Evolutionary conservation across 2,888 invertebrate genomes (phyloP).

Genomic region (Folsomia candida): DNA sequence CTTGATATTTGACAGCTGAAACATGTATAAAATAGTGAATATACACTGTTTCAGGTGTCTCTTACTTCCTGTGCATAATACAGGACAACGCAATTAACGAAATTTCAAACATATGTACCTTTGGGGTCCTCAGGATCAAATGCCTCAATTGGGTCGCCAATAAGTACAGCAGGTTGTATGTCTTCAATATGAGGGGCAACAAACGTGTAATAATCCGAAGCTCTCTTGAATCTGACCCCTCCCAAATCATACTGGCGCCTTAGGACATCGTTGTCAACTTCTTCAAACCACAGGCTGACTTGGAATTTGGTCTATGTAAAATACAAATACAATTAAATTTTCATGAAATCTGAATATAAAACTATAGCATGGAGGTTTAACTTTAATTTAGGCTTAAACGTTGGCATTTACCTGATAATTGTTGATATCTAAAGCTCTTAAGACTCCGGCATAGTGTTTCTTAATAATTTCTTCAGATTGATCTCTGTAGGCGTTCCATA

Average conservation of each 20-base stretch:
- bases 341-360: conserved; percentile 6
- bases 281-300: conserved; percentile 74
- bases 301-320: conserved; percentile 63
- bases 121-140: conserved; percentile 52
- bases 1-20: conserved; percentile 63
- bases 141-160: conserved; percentile 68
- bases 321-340: conserved; percentile 1
- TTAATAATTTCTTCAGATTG: conserved; percentile 55
- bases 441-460: conserved; percentile 54
- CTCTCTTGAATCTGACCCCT: conserved; percentile 63
- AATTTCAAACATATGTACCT: conserved; percentile 21
- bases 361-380: background rate
- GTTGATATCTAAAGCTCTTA: conserved; percentile 53
- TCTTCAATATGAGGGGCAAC: conserved; percentile 80
- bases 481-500: conserved; percentile 54
- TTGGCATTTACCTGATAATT: conserved; percentile 41
- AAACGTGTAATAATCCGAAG: conserved; percentile 70
- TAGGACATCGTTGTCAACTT: conserved; percentile 67
- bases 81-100: conserved; percentile 2
- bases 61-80: background rate
- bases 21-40: background rate
- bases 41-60: background rate
- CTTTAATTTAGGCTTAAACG: background rate
- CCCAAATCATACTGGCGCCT: conserved; percentile 69
- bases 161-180: conserved; percentile 76